A percentile compares a stretch with the other conserved stretches of the same genome.
These are phyloP conservation scores for Brachionus manjavacas DNA, from an alignment of 1,140 invertebrate genomes.

Conservation along the genomic window DNA sequence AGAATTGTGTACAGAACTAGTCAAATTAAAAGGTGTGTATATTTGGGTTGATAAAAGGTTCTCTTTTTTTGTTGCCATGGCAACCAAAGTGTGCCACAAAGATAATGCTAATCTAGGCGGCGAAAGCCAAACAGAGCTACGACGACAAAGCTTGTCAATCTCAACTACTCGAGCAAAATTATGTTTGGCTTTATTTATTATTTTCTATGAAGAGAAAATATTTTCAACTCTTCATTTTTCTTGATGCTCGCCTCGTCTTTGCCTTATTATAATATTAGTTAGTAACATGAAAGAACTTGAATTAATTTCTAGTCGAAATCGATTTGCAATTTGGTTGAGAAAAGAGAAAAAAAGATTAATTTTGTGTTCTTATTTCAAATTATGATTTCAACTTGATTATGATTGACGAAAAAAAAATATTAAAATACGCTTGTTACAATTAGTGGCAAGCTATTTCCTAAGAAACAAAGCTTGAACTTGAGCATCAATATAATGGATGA, in stretches of 20 bases:
- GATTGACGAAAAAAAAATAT: slow-evolving; percentile 11
- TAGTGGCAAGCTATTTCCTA: not conserved
- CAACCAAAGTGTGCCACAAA: not conserved
- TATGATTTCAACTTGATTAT: slow-evolving; percentile 28
- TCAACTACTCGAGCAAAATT: slow-evolving; percentile 1
- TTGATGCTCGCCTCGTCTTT: not conserved
- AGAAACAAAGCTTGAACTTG: not conserved
- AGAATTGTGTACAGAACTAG: not conserved
- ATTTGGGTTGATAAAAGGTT: not conserved
- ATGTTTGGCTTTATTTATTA: slow-evolving; percentile 21
- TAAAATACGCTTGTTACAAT: not conserved
- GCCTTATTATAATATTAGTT: slow-evolving; percentile 23
- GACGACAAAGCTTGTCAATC: not conserved
- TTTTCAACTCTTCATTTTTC: slow-evolving; percentile 12
- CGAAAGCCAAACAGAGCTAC: not conserved
- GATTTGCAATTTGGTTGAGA: not conserved
- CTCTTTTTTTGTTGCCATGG: not conserved
- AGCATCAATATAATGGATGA: not conserved
- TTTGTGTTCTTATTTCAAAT: slow-evolving; percentile 22
- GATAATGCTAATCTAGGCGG: not conserved
- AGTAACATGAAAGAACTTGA: slow-evolving; percentile 3
- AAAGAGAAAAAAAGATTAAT: not conserved
- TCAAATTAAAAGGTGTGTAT: not conserved
- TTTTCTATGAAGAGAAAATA: not conserved
- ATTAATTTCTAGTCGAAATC: slow-evolving; percentile 2